Evolutionary conservation across 2,797 vertebrate species (phyloP).

Genomic region (Myripristis jacobus): DNA sequence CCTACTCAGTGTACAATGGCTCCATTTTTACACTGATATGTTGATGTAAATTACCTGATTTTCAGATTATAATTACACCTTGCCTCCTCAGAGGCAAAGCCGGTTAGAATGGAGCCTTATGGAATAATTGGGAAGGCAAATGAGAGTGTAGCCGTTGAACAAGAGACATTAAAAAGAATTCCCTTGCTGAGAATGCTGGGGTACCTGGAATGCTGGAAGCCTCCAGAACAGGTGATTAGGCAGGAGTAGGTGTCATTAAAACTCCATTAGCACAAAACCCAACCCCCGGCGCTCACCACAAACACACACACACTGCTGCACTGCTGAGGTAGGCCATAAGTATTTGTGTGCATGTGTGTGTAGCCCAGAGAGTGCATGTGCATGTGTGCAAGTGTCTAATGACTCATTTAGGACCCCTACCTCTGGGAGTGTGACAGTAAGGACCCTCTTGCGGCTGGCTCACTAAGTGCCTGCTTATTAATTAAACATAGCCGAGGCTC

Average conservation of each 20-base stretch:
- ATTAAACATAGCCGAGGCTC: slow-evolving; percentile 69
- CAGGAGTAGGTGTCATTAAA: slow-evolving; percentile 81
- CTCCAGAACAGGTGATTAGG: slow-evolving; percentile 77
- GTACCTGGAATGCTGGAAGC: slow-evolving; percentile 68
- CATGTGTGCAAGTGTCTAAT: slow-evolving; percentile 63
- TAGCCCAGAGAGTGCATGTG: neutral
- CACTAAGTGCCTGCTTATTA: slow-evolving; percentile 77
- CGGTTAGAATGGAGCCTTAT: slow-evolving; percentile 51
- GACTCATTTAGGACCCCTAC: slow-evolving; percentile 74
- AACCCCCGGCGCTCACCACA: slow-evolving; percentile 51
- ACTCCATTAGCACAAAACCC: slow-evolving; percentile 74
- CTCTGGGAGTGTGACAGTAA: slow-evolving; percentile 73
- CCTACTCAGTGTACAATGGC: slow-evolving; percentile 29
- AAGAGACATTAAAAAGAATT: slow-evolving; percentile 65
- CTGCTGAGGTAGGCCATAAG: slow-evolving; percentile 19
- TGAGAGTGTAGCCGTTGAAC: slow-evolving; percentile 55
- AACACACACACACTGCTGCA: too few relatives aligned
- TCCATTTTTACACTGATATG: slow-evolving; percentile 32
- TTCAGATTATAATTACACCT: slow-evolving; percentile 67
- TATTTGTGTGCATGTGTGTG: slow-evolving; percentile 17
- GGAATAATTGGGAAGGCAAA: slow-evolving; percentile 66
- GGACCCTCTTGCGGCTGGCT: slow-evolving; percentile 68
- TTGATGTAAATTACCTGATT: slow-evolving; percentile 64
- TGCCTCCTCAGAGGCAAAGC: slow-evolving; percentile 46
- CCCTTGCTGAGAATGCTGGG: slow-evolving; percentile 59